Base-by-base conservation (phyloP, 1,140 invertebrate genomes). In the Neodiprion pinetum region DNA sequence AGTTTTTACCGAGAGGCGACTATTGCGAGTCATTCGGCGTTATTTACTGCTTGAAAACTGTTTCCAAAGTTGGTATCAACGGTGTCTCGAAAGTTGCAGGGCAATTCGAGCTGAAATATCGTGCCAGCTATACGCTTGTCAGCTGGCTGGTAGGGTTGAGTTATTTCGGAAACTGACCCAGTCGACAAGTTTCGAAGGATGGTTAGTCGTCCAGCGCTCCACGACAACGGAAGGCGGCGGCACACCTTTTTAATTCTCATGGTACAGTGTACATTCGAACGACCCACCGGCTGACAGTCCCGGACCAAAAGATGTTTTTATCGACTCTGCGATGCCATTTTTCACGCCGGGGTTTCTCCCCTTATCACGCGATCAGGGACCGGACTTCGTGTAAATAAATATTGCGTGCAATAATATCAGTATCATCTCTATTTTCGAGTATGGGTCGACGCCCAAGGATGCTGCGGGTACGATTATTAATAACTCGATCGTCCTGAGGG, bases 351-450 rank as follows among this genome's bases (percentile, higher is more conserved):
- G 28, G 28, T 40, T 40, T 40, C 28, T 40, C 28, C 28, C 28
- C 28, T 40, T 61, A 61, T 61, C 53, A 61, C 53, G 53, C 11
- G 53, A 61, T 61, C 53, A n/a, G 53, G 28, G 28, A 69, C 14
- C 72, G 72, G 70, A 75, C 69, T 65, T 75, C 81, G 76, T 79
- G 81, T 80, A 82, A 82, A 82, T 82, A 80, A 80, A 82, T 80
- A 81, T 82, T 80, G 77, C 71, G 77, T 77, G 74, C 80, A 80
- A 82, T 79, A 81, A 77, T 77, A 76, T 82, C 76, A 67, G 74
- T 76, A 72, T 71, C 76, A 77, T 78, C 76, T 80, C 71, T 65
- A 72, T 28, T 61, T 74, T 72, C 61, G 73, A 71, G 68, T 67
- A 50, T 68, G 49, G 80, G 73, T 61, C 71, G 78, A 78, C 80